Percentiles rank a stretch among this genome's conserved stretches.
These are phyloP conservation scores for Zaprionus ornatus DNA, from an alignment of 1,140 invertebrate genomes.

Conservation along the genomic window DNA sequence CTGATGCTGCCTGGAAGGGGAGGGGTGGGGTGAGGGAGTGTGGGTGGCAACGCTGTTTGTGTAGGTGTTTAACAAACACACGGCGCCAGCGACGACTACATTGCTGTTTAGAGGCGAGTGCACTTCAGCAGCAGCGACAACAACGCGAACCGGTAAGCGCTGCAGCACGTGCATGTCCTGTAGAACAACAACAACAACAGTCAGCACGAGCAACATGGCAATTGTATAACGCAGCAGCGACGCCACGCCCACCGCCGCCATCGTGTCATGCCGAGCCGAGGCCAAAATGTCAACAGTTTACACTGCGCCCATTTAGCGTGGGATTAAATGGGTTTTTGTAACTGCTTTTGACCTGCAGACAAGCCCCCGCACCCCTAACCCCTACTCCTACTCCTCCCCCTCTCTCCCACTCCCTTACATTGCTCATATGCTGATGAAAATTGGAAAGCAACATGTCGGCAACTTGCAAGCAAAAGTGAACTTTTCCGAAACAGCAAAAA, in stretches of 20 bases:
- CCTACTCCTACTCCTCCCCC: background rate
- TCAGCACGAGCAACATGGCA: slow-evolving; percentile 3
- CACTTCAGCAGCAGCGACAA: slow-evolving; percentile 44
- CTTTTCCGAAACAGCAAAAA: slow-evolving; percentile 20
- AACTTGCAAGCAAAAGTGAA: slow-evolving; percentile 59
- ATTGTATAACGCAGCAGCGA: slow-evolving; percentile 23
- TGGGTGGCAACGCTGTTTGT: slow-evolving; percentile 53
- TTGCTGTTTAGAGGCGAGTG: slow-evolving; percentile 65
- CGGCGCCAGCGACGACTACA: slow-evolving; percentile 39
- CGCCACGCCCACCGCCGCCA: slow-evolving; percentile 14
- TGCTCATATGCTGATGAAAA: slow-evolving; percentile 59
- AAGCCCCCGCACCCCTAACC: background rate
- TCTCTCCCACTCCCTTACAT: background rate
- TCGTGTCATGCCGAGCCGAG: slow-evolving; percentile 62
- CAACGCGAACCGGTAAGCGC: slow-evolving; percentile 10
- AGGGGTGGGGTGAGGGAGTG: background rate
- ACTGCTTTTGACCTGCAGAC: slow-evolving; percentile 48
- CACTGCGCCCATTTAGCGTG: slow-evolving; percentile 75
- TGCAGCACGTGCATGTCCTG: slow-evolving; percentile 59
- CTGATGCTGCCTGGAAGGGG: slow-evolving; percentile 5
- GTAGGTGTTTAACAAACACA: slow-evolving; percentile 81
- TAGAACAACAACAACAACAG: slow-evolving; percentile 33
- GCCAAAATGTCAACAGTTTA: slow-evolving; percentile 80
- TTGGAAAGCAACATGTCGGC: slow-evolving; percentile 66
- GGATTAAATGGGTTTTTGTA: slow-evolving; percentile 77